phyloP scores from a whole-genome alignment of 2,113 vertebrate species.

The Bostrychus sinensis region DNA sequence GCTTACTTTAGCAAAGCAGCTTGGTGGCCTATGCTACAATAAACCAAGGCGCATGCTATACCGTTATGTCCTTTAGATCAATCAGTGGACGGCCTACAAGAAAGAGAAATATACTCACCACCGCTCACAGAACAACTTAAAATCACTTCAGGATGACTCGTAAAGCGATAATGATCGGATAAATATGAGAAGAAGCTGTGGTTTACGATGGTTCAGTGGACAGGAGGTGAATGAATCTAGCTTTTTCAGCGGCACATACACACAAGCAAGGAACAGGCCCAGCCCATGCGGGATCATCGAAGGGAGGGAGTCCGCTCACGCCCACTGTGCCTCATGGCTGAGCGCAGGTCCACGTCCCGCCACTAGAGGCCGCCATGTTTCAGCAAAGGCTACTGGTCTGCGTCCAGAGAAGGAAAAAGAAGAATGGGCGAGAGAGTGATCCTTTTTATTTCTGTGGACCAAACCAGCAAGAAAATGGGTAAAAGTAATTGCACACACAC shows the following conservation, averaged over 20 bases:
- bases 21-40: slow-evolving; percentile 29
- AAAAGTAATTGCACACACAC: too few relatives aligned
- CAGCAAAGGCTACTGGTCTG: background rate
- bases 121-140: background rate
- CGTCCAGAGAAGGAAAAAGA: background rate
- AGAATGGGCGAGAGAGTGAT: too few relatives aligned
- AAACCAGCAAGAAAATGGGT: too few relatives aligned
- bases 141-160: background rate
- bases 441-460: too few relatives aligned
- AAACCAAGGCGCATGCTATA: background rate
- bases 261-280: slow-evolving; percentile 7
- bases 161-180: background rate
- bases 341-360: background rate
- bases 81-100: background rate
- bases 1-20: background rate
- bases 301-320: background rate
- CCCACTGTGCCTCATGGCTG: background rate
- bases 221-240: slow-evolving; percentile 23
- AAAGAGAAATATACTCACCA: slow-evolving; percentile 49
- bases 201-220: background rate
- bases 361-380: slow-evolving; percentile 20
- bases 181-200: slow-evolving; percentile 17
- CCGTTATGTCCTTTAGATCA: slow-evolving; percentile 24
- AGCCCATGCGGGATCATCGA: slow-evolving; percentile 29
- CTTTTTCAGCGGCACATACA: background rate